These are phyloP conservation scores for Cephalotes varians DNA, from an alignment of 2,888 invertebrate species.

Conservation along the genomic window DNA sequence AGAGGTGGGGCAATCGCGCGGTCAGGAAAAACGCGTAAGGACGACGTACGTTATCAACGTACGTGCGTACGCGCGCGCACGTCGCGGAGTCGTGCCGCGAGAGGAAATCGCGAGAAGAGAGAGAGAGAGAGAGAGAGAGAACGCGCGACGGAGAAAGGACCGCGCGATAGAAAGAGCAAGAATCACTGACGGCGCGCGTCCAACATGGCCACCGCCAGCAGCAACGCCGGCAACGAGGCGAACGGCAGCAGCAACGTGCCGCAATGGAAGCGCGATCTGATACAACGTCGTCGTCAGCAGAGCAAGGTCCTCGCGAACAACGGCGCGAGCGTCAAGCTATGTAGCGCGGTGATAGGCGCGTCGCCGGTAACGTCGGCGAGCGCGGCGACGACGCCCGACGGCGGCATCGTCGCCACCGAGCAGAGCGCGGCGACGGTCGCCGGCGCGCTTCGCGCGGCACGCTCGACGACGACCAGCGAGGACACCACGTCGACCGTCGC, in stretches of 20 bases:
- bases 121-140: not conserved
- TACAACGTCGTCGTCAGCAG: conserved; percentile 90
- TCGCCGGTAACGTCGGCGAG: conserved; percentile 41
- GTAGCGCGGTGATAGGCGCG: conserved; percentile 72
- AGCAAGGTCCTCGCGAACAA: conserved; percentile 81
- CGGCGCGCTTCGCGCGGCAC: conserved; percentile 5
- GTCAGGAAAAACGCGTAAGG: conserved; percentile 23
- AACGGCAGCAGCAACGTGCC: conserved; percentile 86
- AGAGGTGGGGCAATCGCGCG: not conserved
- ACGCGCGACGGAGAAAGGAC: not conserved
- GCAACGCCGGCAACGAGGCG: conserved; percentile 66
- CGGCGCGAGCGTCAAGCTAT: conserved; percentile 78
- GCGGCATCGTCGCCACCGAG: conserved; percentile 19
- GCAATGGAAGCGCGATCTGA: conserved; percentile 94
- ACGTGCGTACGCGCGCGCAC: conserved; percentile 18
- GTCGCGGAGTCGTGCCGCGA: conserved; percentile 21
- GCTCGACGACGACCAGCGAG: not conserved
- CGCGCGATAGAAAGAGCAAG: not conserved
- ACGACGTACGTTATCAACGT: not conserved
- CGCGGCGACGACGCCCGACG: conserved; percentile 34
- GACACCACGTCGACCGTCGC: conserved; percentile 1
- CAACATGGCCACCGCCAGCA: conserved; percentile 80
- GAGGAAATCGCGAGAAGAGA: conserved; percentile 20
- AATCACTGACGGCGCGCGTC: conserved; percentile 61
- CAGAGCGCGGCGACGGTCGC: conserved; percentile 29